These are phyloP conservation scores for Ips nitidus DNA, from an alignment of 1,140 invertebrate species.

Conservation along the genomic window DNA sequence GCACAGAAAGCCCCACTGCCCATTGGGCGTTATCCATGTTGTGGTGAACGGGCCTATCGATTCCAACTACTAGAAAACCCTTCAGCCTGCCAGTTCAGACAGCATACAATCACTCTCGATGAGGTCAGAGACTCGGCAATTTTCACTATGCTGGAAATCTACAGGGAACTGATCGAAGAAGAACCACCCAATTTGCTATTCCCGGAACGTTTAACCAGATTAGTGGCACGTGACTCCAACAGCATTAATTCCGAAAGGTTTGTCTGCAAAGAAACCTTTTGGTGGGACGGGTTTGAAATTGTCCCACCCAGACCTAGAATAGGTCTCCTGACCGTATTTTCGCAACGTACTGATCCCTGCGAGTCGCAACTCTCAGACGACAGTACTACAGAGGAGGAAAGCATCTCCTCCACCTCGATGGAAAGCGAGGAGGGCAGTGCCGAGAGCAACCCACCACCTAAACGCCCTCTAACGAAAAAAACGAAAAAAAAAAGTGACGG, in stretches of 20 bases:
- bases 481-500: slow-evolving; percentile 44
- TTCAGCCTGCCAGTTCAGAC: slow-evolving; percentile 63
- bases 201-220: slow-evolving; percentile 65
- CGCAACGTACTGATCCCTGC: slow-evolving; percentile 23
- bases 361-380: slow-evolving; percentile 34
- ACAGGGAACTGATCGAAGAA: slow-evolving; percentile 61
- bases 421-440: slow-evolving; percentile 37
- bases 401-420: slow-evolving; percentile 34
- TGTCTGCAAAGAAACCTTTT: slow-evolving; percentile 59
- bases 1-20: slow-evolving; percentile 64
- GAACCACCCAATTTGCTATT: slow-evolving; percentile 65
- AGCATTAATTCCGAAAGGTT: slow-evolving; percentile 37
- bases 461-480: slow-evolving; percentile 21
- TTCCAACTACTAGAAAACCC: slow-evolving; percentile 47
- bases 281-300: slow-evolving; percentile 71
- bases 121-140: slow-evolving; percentile 58
- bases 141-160: slow-evolving; percentile 59
- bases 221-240: slow-evolving; percentile 60
- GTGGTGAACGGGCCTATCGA: slow-evolving; percentile 77
- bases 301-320: slow-evolving; percentile 61
- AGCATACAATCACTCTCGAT: slow-evolving; percentile 62
- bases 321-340: slow-evolving; percentile 61
- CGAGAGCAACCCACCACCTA: slow-evolving; percentile 40
- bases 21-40: slow-evolving; percentile 77
- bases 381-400: slow-evolving; percentile 40